phyloP scores from a whole-genome alignment of 2,113 vertebrate species.

The Corynorhinus townsendii region DNA sequence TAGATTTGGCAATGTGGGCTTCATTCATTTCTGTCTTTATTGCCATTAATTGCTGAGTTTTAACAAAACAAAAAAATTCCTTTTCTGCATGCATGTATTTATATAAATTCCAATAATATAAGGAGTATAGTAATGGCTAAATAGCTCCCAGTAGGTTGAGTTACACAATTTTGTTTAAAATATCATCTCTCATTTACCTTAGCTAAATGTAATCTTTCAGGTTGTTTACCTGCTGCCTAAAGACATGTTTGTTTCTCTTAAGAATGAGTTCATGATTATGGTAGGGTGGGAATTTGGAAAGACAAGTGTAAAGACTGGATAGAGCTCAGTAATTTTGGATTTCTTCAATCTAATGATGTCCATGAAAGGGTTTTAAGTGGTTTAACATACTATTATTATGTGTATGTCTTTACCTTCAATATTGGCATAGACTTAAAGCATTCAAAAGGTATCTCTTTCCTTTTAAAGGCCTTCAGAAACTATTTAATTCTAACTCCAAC shows the following conservation, averaged over 20 bases:
- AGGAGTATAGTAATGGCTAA: background rate
- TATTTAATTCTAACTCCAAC: slow-evolving; percentile 15
- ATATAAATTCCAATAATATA: background rate
- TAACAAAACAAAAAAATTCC: background rate
- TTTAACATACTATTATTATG: slow-evolving; percentile 31
- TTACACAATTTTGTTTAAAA: background rate
- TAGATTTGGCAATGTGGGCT: background rate
- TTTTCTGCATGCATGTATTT: background rate
- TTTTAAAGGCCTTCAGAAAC: background rate
- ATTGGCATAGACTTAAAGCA: background rate
- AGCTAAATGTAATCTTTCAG: background rate
- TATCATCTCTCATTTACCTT: background rate
- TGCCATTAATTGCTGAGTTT: background rate
- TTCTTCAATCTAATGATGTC: background rate
- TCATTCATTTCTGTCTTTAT: background rate
- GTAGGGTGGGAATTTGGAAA: background rate
- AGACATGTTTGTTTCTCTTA: background rate
- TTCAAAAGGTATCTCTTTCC: background rate
- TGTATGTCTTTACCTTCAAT: background rate
- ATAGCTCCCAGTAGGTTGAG: background rate
- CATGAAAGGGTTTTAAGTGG: background rate
- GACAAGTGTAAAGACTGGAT: background rate
- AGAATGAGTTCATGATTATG: background rate
- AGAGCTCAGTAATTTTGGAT: background rate
- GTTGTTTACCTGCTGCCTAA: background rate